These are phyloP conservation scores for Axea sp. DNA, from an alignment of 2,888 invertebrate genomes.

Conservation along the genomic window DNA sequence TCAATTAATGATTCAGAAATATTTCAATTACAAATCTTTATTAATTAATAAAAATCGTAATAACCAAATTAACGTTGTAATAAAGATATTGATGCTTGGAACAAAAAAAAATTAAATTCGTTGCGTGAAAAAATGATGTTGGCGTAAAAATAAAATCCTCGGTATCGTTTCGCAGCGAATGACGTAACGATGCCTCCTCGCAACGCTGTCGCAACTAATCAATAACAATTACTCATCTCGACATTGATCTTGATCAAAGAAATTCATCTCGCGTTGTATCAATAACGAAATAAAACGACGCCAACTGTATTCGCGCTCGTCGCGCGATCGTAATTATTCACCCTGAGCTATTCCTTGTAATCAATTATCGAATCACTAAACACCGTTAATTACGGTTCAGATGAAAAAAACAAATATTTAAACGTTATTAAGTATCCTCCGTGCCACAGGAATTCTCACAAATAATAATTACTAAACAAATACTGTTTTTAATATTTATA, in stretches of 20 bases:
- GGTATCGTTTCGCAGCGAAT: neutral
- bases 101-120: too few species aligned
- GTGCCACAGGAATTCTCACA: too few species aligned
- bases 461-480: conserved; percentile 1
- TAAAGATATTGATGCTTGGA: too few species aligned
- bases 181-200: conserved; percentile 7
- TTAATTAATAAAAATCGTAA: too few species aligned
- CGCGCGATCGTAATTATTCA: conserved; percentile 5
- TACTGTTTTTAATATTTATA: too few species aligned
- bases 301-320: too few species aligned
- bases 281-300: conserved; percentile 12
- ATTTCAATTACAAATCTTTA: too few species aligned
- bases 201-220: conserved; percentile 26
- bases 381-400: conserved; percentile 3
- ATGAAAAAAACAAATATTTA: conserved; percentile 11
- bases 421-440: too few species aligned
- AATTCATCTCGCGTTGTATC: neutral
- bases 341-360: conserved; percentile 1
- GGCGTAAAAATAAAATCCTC: too few species aligned
- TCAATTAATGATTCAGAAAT: too few species aligned
- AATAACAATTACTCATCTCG: conserved; percentile 37
- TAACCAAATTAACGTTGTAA: too few species aligned
- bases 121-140: too few species aligned
- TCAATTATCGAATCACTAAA: conserved; percentile 20
- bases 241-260: conserved; percentile 47